Base-by-base conservation (phyloP, 2,797 vertebrate genomes). In the Pseudomugil gertrudae region DNA sequence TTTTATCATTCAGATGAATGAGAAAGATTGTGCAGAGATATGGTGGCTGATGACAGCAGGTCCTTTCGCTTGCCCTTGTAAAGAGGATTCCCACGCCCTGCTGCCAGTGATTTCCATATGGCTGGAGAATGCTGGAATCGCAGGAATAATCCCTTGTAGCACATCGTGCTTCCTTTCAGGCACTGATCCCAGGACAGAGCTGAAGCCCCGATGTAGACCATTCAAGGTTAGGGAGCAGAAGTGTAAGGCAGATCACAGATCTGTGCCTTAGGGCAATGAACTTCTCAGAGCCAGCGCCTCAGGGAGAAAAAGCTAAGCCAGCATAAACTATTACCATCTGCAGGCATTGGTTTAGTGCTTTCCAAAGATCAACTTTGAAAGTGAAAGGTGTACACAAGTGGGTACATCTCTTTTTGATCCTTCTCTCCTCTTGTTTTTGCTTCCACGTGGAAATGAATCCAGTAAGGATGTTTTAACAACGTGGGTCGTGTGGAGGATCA, bases 251-350 rank as follows among this genome's bases (percentile, higher is more conserved):
- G 76, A 81, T 87, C 88, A 78, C 69, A 87, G 89, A 90, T 86
- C 85, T 86, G 78, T 69, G 88, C 90, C 90, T 87, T 72, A 86
- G 87, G 91, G 88, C 87, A 87, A 80, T 61, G 69, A 88, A 82
- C 89, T 85, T 86, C 86, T 85, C 75, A 73, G 80, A 87, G 85
- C 81, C 80, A 74, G 74, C 8, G 76, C 90, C 89, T 91, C 73
- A 1, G 87, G 91, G 87, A 88, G 80, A 72, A 80, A 84, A 87
- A 73, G 66, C 81, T 92, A 86, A 92, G 89, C 88, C 89, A 89
- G 76, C 78, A 79, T 90, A 91, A 90, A 84, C 90, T 89, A 81
- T 79, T 83, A 87, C 87, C 90, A 89, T 91, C 88, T 90, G 87
- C 89, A 54, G 35, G 81, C 76, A 65, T 80, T 86, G 88, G 81